phyloP scores from a whole-genome alignment of 2,888 invertebrate genomes.

The Ectemnius lituratus region DNA sequence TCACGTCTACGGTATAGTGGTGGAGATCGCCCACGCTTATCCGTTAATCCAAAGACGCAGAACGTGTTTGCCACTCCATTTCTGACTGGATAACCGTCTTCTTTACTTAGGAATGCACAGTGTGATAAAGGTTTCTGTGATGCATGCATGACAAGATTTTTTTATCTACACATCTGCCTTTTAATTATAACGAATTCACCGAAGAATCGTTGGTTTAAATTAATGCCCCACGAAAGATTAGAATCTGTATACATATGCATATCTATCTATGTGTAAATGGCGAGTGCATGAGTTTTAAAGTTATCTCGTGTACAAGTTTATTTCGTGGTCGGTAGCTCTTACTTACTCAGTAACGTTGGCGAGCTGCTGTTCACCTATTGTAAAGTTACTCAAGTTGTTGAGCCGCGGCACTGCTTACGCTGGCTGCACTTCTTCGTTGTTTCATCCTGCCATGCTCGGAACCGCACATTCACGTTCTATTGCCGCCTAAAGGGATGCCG shows the following conservation, averaged over 20 bases:
- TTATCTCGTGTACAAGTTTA: conserved; percentile 68
- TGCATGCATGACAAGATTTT: too few species aligned
- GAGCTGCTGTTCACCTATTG: conserved; percentile 61
- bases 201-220: too few species aligned
- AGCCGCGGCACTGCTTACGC: conserved; percentile 23
- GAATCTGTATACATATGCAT: conserved; percentile 57
- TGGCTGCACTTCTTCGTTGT: conserved; percentile 12
- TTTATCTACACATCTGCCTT: too few species aligned
- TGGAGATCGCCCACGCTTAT: conserved; percentile 34
- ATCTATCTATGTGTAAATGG: conserved; percentile 6
- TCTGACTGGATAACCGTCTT: too few species aligned
- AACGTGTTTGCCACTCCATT: background rate
- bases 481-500: conserved; percentile 26
- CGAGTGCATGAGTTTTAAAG: conserved; percentile 71
- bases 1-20: conserved; percentile 28
- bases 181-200: too few species aligned
- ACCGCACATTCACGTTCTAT: conserved; percentile 47
- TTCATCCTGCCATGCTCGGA: conserved; percentile 19
- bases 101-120: too few species aligned
- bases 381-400: conserved; percentile 67
- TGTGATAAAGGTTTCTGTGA: too few species aligned
- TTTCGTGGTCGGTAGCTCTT: conserved; percentile 46
- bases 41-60: conserved; percentile 16
- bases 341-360: conserved; percentile 1
- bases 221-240: too few species aligned